Conservation (phyloP, 2,797 vertebrate species). For the Hippoglossus hippoglossus region DNA sequence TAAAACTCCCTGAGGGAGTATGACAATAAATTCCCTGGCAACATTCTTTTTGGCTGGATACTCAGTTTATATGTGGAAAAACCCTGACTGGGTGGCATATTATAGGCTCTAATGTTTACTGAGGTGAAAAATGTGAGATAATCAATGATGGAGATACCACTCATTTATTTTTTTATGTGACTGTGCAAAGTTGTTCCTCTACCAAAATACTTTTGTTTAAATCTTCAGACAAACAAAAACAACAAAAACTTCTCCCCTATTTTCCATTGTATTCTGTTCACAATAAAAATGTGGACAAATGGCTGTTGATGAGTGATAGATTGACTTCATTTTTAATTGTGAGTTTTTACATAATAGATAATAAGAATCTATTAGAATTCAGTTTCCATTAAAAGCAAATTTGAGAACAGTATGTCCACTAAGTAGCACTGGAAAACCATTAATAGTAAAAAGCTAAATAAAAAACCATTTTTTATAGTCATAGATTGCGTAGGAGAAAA, state of each 20-base stretch:
- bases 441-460: background rate
- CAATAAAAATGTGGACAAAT: too few species aligned
- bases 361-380: too few species aligned
- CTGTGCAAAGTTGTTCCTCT: background rate
- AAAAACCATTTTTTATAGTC: background rate
- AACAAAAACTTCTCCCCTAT: too few species aligned
- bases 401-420: background rate
- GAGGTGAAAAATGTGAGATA: conserved; percentile 6
- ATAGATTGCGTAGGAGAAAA: background rate
- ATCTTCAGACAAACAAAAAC: background rate
- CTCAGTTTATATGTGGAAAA: too few species aligned
- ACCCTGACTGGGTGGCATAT: conserved; percentile 11
- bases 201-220: background rate
- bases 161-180: background rate
- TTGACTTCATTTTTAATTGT: too few species aligned
- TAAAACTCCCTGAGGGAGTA: too few species aligned
- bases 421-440: background rate
- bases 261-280: too few species aligned
- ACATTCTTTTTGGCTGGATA: too few species aligned
- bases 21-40: too few species aligned
- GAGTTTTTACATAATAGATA: too few species aligned
- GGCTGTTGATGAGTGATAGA: too few species aligned
- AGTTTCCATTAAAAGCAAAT: too few species aligned
- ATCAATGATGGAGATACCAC: background rate
- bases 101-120: background rate